phyloP scores from a whole-genome alignment of 2,888 invertebrate species.

The Drosophila stalkeri region DNA sequence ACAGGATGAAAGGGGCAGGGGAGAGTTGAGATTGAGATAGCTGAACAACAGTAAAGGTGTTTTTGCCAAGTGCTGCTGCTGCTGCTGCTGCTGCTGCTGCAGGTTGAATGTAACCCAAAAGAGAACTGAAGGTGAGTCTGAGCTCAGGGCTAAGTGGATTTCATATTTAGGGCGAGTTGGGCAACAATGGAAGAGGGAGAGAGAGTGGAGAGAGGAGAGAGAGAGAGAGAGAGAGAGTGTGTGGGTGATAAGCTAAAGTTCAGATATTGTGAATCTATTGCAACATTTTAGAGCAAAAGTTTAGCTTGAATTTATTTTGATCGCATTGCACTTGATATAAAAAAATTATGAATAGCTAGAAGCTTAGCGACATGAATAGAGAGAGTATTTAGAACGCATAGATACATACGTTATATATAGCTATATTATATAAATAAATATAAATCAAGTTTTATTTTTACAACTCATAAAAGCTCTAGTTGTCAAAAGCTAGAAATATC shows the following conservation, averaged over 20 bases:
- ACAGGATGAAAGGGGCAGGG: neutral
- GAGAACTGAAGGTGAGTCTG: conserved; percentile 19
- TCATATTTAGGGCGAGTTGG: neutral
- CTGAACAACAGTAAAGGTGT: conserved; percentile 22
- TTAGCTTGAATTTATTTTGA: neutral
- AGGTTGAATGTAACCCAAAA: conserved; percentile 34
- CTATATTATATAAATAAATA: neutral
- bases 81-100: conserved; percentile 36
- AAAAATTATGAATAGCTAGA: neutral
- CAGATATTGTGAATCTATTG: conserved; percentile 1
- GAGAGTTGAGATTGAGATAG: conserved; percentile 15
- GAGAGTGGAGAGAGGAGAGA: neutral
- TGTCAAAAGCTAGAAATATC: too few relatives aligned
- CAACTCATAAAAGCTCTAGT: too few relatives aligned
- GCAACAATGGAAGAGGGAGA: neutral
- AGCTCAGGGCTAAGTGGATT: conserved; percentile 3
- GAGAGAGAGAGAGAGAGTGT: neutral
- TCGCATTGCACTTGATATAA: neutral
- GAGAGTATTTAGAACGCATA: neutral
- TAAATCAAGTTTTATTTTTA: too few relatives aligned
- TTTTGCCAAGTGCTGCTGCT: conserved; percentile 36
- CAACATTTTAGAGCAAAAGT: neutral
- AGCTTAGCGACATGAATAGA: neutral
- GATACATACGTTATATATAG: neutral
- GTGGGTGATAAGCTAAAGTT: neutral